Base-by-base conservation (phyloP, 2,888 invertebrate genomes). In the Mythimna ferrago region DNA sequence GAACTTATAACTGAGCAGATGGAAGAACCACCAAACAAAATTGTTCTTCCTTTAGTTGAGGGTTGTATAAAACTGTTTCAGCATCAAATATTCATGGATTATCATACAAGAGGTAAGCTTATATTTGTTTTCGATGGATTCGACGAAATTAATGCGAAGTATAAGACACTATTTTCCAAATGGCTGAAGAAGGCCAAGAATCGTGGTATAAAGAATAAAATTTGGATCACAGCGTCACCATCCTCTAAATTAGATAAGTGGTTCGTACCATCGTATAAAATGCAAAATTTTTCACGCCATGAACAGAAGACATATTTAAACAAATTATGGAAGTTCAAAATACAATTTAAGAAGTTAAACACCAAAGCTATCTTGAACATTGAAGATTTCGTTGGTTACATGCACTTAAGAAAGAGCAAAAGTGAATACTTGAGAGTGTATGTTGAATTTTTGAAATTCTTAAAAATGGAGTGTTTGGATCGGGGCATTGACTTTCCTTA, bases 211-310 rank as follows among this genome's bases (percentile, higher is more conserved):
- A 57, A 60, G 26, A 74, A 80, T 21, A 85, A 72, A 63, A 53
- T 75, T 10, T 82, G 83, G 85, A 77, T 87, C 10, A 82, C 86
- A 6, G 76, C 78, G 11, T 38, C 26, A 6, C 70, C 71, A 56
- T 6, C 14, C 16, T 14, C 2, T 2, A 14, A 35, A 7, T 10
- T 58, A 32, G 58, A 58, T 19, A 2, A 35, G 10, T 35, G 35
- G 35, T n/a, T 58, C 10, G n/a, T 19, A 4, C 10, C 35, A 10
- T 32, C 58, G 19, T 58, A 58, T 5, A 10, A 35, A 56, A 16
- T 84, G 14, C 72, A 73, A 63, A 73, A 75, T 16, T 71, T 85
- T 7, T 67, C 63, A 48, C 21, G 35, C 0, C 6, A 38, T 4
- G 79, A 84, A 44, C 76, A 74, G 48, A 56, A 71, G 2, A 35